Conservation (phyloP, 2,888 invertebrate genomes). For the Aphodius granarius region DNA sequence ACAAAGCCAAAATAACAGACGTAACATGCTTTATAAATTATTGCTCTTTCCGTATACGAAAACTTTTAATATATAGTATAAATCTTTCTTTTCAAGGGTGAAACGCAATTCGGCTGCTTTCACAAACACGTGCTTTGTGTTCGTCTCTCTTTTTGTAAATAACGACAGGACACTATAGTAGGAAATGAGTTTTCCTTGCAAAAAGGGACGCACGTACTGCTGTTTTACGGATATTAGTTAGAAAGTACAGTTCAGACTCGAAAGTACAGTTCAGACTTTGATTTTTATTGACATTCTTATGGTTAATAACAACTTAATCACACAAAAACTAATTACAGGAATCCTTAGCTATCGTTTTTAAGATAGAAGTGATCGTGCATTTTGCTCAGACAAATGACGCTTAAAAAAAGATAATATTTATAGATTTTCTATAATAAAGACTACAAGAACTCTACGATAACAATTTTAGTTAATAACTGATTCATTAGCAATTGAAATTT, state of each 20-base stretch:
- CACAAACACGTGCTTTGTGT: constrained; percentile 25
- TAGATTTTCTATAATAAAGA: too few species aligned
- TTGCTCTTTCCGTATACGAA: constrained; percentile 20
- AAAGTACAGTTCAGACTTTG: too few species aligned
- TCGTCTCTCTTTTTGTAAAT: constrained; percentile 17
- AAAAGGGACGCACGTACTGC: neutral
- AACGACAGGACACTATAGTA: constrained; percentile 11
- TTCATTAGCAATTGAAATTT: neutral
- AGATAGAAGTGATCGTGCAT: too few species aligned
- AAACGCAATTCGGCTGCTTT: constrained; percentile 23
- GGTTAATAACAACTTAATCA: too few species aligned
- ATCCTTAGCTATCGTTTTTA: too few species aligned
- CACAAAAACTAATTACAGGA: too few species aligned
- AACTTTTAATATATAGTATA: constrained; percentile 25
- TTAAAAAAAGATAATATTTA: too few species aligned
- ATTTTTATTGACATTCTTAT: too few species aligned
- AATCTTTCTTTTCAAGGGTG: constrained; percentile 22
- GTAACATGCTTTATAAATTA: constrained; percentile 19
- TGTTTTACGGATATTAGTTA: neutral
- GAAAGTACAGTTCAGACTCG: neutral
- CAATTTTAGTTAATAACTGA: neutral
- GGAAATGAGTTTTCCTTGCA: neutral
- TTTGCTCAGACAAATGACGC: too few species aligned
- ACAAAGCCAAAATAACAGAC: constrained; percentile 15
- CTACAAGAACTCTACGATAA: neutral